These are phyloP conservation scores for Oxyruncus cristatus DNA, from an alignment of 2,113 vertebrate genomes.

Conservation along the genomic window DNA sequence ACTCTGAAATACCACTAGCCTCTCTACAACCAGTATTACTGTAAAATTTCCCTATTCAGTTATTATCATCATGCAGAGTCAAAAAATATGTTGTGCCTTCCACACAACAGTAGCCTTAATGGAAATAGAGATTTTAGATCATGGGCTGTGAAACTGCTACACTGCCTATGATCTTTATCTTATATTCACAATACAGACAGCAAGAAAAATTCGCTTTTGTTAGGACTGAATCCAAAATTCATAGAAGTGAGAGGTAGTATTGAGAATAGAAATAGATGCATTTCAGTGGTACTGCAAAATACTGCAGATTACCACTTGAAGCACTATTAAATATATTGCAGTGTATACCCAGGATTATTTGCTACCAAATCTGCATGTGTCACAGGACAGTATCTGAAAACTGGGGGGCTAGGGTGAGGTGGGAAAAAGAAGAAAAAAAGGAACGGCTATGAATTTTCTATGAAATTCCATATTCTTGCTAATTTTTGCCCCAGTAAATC, in stretches of 20 bases:
- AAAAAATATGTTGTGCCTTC: not conserved
- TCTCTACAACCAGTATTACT: not conserved
- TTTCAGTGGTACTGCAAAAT: not conserved
- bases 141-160: not conserved
- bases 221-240: not conserved
- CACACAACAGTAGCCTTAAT: not conserved
- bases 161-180: not conserved
- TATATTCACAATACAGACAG: not conserved
- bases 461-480: not conserved
- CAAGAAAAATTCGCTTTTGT: not conserved
- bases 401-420: fast-evolving
- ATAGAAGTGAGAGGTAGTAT: not conserved
- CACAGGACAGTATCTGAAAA: not conserved
- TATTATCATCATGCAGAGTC: not conserved
- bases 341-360: not conserved
- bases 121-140: not conserved
- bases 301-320: not conserved
- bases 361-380: not conserved
- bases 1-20: not conserved
- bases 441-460: not conserved
- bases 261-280: not conserved
- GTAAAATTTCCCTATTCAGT: not conserved
- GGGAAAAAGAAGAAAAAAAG: not conserved
- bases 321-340: not conserved
- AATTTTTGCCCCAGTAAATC: not conserved